These are phyloP conservation scores for Oegoconia quadripuncta DNA, from an alignment of 2,888 invertebrate species.

Conservation along the genomic window DNA sequence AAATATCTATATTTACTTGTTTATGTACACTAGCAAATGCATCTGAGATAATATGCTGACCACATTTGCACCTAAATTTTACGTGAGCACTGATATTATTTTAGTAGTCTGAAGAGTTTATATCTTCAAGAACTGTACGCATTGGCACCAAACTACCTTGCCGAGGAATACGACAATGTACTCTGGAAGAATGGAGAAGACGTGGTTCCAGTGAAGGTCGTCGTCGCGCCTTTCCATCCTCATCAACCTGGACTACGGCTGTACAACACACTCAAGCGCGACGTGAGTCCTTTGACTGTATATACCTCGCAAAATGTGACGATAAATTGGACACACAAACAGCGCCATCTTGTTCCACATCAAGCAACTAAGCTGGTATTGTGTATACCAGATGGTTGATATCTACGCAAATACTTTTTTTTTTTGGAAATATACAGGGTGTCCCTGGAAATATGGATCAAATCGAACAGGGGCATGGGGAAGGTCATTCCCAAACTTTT, in stretches of 20 bases:
- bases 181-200: slow-evolving; percentile 85
- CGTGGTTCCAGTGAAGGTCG: slow-evolving; percentile 79
- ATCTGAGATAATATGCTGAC: no score
- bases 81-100: slow-evolving; percentile 12
- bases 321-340: no score
- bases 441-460: no score
- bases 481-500: no score
- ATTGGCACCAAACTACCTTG: slow-evolving; percentile 90
- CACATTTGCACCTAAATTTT: not conserved
- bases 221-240: slow-evolving; percentile 82
- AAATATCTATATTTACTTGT: no score
- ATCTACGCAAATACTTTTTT: no score
- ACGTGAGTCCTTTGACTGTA: slow-evolving; percentile 61
- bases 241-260: slow-evolving; percentile 84
- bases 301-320: no score
- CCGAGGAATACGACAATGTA: slow-evolving; percentile 83
- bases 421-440: no score
- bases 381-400: not conserved
- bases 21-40: no score
- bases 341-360: no score
- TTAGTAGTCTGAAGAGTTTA: slow-evolving; percentile 84
- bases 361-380: no score
- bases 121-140: slow-evolving; percentile 89
- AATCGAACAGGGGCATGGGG: no score
- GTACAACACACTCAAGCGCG: slow-evolving; percentile 80